Evolutionary conservation across 2,797 vertebrate genomes (phyloP).

Genomic region (Sitta carolinensis): DNA sequence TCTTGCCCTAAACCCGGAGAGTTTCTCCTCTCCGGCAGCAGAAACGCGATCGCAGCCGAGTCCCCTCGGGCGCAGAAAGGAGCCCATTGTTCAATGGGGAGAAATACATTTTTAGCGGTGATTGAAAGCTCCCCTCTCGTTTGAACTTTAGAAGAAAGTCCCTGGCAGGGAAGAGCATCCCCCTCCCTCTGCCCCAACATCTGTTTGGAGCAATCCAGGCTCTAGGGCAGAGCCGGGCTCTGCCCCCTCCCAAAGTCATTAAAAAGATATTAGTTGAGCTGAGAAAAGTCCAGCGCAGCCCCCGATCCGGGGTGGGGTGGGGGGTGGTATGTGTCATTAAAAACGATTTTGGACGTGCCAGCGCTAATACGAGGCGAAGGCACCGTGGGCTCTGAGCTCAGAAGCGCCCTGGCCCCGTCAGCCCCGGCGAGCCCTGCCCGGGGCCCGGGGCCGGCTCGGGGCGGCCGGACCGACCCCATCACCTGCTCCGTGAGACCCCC

Average conservation of each 20-base stretch:
- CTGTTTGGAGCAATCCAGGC: slow-evolving; percentile 79
- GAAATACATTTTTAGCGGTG: slow-evolving; percentile 74
- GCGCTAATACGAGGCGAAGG: background rate
- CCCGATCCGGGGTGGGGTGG: slow-evolving; percentile 19
- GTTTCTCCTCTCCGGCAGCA: slow-evolving; percentile 27
- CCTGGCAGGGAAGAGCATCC: slow-evolving; percentile 58
- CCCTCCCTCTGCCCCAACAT: slow-evolving; percentile 73
- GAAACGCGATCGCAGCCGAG: slow-evolving; percentile 48
- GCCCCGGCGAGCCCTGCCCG: background rate
- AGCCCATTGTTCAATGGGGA: slow-evolving; percentile 69
- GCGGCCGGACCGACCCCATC: background rate
- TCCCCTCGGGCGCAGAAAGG: slow-evolving; percentile 63
- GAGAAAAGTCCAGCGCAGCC: slow-evolving; percentile 68
- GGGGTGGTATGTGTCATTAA: background rate
- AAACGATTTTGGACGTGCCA: slow-evolving; percentile 16
- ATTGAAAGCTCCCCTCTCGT: slow-evolving; percentile 74
- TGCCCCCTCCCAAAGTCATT: slow-evolving; percentile 76
- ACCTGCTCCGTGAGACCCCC: background rate
- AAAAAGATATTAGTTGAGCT: slow-evolving; percentile 80
- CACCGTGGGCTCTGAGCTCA: rapidly evolving
- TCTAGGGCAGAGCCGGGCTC: slow-evolving; percentile 72
- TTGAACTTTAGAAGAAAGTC: slow-evolving; percentile 80
- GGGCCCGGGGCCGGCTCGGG: background rate
- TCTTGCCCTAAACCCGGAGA: background rate
- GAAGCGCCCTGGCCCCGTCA: background rate